Evolutionary conservation across 2,797 vertebrate genomes (phyloP).

Genomic region (Schizopygopsis malacanthus): DNA sequence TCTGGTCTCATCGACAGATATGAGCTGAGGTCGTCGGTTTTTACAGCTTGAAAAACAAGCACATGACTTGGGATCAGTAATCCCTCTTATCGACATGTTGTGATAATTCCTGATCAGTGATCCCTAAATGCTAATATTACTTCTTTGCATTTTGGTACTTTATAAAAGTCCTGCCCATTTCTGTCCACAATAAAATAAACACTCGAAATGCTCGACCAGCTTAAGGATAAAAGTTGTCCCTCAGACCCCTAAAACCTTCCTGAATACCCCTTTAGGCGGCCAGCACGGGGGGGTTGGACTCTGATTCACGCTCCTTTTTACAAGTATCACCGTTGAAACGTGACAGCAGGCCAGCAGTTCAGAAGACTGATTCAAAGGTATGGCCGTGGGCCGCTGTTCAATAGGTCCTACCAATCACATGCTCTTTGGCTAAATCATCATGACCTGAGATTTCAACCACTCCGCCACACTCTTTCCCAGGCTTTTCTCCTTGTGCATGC

Average conservation of each 20-base stretch:
- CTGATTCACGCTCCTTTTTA: constrained; percentile 51
- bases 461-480: constrained; percentile 55
- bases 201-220: constrained; percentile 51
- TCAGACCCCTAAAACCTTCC: constrained; percentile 45
- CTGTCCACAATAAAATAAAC: constrained; percentile 27
- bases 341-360: constrained; percentile 47
- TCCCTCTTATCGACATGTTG: constrained; percentile 52
- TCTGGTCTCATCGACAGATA: constrained; percentile 9
- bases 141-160: constrained; percentile 37
- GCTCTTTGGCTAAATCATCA: constrained; percentile 53
- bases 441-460: constrained; percentile 54
- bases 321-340: constrained; percentile 49
- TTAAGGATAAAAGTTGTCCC: constrained; percentile 55
- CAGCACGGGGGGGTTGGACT: constrained; percentile 46
- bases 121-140: constrained; percentile 57
- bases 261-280: constrained; percentile 51
- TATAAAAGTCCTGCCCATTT: constrained; percentile 38
- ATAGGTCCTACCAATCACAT: constrained; percentile 51
- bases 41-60: constrained; percentile 30
- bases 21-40: constrained; percentile 15
- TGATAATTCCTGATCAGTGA: constrained; percentile 53
- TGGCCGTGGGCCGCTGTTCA: constrained; percentile 29
- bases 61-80: constrained; percentile 49
- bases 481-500: constrained; percentile 53
- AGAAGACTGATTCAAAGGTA: constrained; percentile 38